Percentiles rank a stretch among this genome's conserved stretches.
Conservation (phyloP, 1,140 invertebrate species). For the Tetranychus cinnabarinus region DNA sequence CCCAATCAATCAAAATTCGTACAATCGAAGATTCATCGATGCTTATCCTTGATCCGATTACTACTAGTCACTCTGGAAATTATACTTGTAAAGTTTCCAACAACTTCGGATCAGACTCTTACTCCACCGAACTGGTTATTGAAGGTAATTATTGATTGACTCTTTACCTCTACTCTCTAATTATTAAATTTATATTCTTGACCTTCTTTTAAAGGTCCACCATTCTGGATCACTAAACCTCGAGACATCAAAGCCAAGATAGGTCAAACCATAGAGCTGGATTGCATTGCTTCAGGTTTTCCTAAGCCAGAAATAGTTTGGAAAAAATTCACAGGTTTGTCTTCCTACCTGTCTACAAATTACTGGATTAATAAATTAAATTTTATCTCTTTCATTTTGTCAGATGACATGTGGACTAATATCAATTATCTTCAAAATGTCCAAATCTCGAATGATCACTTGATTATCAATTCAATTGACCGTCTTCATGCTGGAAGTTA, state of each 20-base stretch:
- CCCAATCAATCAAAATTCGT: background rate
- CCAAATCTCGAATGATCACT: no score
- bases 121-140: background rate
- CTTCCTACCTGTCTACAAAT: no score
- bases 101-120: background rate
- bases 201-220: no score
- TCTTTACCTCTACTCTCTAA: no score
- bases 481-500: constrained; percentile 66
- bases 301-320: background rate
- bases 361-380: no score
- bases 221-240: constrained; percentile 3
- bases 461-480: constrained; percentile 42
- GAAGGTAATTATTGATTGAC: background rate
- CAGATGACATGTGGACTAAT: no score
- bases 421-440: no score
- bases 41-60: background rate
- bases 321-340: no score
- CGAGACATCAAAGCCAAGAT: background rate
- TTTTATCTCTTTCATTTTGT: no score
- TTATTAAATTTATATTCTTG: no score
- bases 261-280: background rate
- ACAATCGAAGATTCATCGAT: background rate
- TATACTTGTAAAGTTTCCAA: background rate
- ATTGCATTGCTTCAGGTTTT: constrained; percentile 2
- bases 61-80: background rate